Percentiles rank a stretch among this genome's conserved stretches.
phyloP scores from a whole-genome alignment of 2,797 vertebrate genomes.

The Capromys pilorides region DNA sequence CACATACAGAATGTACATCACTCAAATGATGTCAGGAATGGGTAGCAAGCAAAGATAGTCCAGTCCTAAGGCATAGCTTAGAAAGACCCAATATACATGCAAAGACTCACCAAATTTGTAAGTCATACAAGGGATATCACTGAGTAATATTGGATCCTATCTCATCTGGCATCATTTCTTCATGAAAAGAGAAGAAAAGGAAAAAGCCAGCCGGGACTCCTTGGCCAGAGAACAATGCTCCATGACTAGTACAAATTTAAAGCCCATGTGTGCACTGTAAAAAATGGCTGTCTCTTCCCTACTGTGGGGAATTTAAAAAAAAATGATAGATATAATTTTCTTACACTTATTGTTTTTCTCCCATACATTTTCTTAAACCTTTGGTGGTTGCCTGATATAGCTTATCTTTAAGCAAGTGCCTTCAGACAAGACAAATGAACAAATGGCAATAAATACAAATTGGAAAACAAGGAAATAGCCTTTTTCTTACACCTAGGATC shows the following conservation, averaged over 20 bases:
- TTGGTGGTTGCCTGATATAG: slow-evolving; percentile 29
- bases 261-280: background rate
- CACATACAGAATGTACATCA: background rate
- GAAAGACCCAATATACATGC: background rate
- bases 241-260: background rate
- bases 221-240: background rate
- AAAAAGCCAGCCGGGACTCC: background rate
- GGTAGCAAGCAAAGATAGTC: background rate
- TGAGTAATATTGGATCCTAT: background rate
- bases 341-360: slow-evolving; percentile 45
- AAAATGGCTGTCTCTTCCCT: slow-evolving; percentile 30
- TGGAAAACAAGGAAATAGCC: slow-evolving; percentile 39
- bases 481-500: slow-evolving; percentile 39
- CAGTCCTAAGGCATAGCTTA: background rate
- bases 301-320: background rate
- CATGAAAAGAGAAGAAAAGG: background rate
- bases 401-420: slow-evolving; percentile 68
- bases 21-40: background rate
- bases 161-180: background rate
- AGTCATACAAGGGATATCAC: background rate
- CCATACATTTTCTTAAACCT: slow-evolving; percentile 58
- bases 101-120: background rate
- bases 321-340: slow-evolving; percentile 63
- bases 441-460: slow-evolving; percentile 63
- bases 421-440: slow-evolving; percentile 70